These are phyloP conservation scores for Troglohyphantes excavatus DNA, from an alignment of 2,888 invertebrate genomes.

Conservation along the genomic window DNA sequence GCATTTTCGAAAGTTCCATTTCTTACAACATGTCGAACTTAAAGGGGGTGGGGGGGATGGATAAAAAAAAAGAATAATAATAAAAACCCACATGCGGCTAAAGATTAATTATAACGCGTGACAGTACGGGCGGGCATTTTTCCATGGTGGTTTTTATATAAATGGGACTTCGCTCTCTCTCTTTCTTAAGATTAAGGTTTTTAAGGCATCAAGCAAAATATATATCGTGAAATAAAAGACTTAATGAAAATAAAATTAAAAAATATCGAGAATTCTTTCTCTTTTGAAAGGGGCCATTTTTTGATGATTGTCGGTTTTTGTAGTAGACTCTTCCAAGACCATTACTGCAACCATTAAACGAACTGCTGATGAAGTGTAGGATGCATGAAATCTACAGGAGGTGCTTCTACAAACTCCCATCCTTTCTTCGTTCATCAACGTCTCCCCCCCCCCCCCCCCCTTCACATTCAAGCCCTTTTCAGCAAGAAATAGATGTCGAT, in stretches of 20 bases:
- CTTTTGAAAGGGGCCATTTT: conserved; percentile 36
- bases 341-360: conserved; percentile 72
- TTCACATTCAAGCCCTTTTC: conserved; percentile 23
- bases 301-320: conserved; percentile 74
- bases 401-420: conserved; percentile 42
- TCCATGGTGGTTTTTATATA: conserved; percentile 31
- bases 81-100: conserved; percentile 41
- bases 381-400: conserved; percentile 61
- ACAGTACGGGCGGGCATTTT: conserved; percentile 38
- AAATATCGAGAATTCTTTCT: conserved; percentile 57
- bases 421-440: conserved; percentile 2
- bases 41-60: neutral
- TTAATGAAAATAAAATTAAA: conserved; percentile 12
- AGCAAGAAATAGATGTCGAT: conserved; percentile 63
- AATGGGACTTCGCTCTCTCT: conserved; percentile 12
- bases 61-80: conserved; percentile 23
- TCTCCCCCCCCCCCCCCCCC: neutral
- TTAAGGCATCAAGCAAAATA: conserved; percentile 72
- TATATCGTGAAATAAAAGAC: conserved; percentile 70
- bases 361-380: conserved; percentile 73
- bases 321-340: conserved; percentile 51
- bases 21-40: conserved; percentile 36
- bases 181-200: conserved; percentile 58
- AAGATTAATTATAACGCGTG: conserved; percentile 73
- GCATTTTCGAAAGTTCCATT: conserved; percentile 65